Conservation (phyloP, 1,140 invertebrate genomes). For the Neuroterus valhalla region DNA sequence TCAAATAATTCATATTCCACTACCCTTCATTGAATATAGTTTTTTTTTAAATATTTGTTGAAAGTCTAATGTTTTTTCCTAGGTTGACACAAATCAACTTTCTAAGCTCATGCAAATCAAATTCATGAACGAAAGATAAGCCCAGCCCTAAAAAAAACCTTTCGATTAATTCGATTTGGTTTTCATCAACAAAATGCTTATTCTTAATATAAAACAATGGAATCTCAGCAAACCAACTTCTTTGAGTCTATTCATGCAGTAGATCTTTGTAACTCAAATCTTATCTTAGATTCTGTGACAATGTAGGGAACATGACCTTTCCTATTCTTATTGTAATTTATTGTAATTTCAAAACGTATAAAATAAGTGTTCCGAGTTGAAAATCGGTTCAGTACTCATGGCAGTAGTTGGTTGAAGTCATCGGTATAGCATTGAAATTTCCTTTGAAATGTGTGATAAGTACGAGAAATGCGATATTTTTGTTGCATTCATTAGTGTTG, state of each 20-base stretch:
- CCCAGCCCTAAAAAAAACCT: no score
- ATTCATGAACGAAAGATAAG: no score
- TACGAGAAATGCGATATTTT: constrained; percentile 30
- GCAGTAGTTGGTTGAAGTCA: background rate
- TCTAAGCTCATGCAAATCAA: no score
- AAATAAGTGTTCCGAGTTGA: background rate
- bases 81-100: no score
- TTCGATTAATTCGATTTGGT: no score
- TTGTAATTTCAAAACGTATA: background rate
- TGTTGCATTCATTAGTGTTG: constrained; percentile 24
- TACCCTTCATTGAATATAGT: no score
- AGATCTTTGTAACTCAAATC: background rate
- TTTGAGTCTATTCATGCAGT: background rate
- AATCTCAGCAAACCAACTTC: no score
- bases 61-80: no score
- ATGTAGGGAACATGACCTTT: background rate
- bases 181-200: no score
- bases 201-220: no score
- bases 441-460: constrained; percentile 14
- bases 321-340: constrained; percentile 2
- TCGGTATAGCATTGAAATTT: background rate
- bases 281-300: background rate
- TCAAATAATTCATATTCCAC: no score
- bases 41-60: no score
- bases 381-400: background rate